Conservation (phyloP, 2,113 vertebrate genomes). For the Acrocephalus kingi region DNA sequence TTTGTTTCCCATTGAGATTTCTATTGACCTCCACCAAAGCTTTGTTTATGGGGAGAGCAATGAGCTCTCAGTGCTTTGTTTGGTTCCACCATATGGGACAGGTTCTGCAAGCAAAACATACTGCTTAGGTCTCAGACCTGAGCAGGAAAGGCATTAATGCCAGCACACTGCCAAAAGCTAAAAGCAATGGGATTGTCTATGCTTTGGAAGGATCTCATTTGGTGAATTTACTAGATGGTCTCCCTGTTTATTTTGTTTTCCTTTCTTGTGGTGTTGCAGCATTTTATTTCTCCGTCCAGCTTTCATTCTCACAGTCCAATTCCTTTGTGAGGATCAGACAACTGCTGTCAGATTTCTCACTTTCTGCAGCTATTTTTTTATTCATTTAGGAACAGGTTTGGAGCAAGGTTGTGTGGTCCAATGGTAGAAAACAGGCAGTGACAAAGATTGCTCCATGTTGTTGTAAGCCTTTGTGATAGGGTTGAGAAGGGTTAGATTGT, state of each 20-base stretch:
- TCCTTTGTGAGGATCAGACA: not conserved
- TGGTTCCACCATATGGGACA: not conserved
- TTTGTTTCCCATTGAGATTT: constrained; percentile 26
- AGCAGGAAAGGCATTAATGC: not conserved
- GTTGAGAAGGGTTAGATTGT: not conserved
- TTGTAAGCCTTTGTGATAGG: not conserved
- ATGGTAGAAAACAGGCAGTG: not conserved
- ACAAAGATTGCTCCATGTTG: not conserved
- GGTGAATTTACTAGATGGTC: not conserved
- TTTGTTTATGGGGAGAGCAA: not conserved
- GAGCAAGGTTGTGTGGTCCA: not conserved
- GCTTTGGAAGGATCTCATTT: not conserved
- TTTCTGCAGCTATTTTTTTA: not conserved
- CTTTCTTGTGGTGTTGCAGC: not conserved
- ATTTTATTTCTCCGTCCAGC: not conserved
- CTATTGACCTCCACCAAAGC: not conserved
- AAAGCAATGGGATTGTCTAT: not conserved
- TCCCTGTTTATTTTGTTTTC: not conserved
- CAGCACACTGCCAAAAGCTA: not conserved
- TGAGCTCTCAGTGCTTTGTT: not conserved
- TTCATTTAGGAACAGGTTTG: not conserved
- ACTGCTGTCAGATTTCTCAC: not conserved
- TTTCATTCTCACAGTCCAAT: not conserved
- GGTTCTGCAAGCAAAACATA: not conserved
- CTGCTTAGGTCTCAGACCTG: not conserved